Percentiles rank a stretch among this genome's conserved stretches.
phyloP scores from a whole-genome alignment of 2,888 invertebrate species.

The Caenorhabditis sp. region DNA sequence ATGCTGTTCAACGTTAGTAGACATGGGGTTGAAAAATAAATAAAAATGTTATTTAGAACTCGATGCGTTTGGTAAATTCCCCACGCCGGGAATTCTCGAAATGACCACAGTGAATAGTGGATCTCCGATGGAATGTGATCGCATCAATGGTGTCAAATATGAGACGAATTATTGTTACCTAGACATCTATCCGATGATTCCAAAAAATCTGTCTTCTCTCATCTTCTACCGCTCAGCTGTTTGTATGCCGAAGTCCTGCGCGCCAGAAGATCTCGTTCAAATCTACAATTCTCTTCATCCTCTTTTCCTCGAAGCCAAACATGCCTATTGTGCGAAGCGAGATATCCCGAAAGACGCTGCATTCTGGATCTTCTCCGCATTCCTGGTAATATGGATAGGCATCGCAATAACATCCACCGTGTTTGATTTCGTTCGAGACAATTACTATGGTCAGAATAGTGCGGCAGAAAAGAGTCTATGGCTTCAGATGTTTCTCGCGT shows the following conservation, averaged over 20 bases:
- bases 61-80: constrained; percentile 28
- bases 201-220: not conserved
- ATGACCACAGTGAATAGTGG: constrained; percentile 22
- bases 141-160: constrained; percentile 21
- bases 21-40: no score
- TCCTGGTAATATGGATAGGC: constrained; percentile 13
- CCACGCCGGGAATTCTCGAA: constrained; percentile 17
- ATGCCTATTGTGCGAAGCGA: constrained; percentile 12
- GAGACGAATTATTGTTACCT: constrained; percentile 34
- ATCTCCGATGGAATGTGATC: constrained; percentile 27
- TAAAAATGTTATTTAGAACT: constrained; percentile 11
- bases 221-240: constrained; percentile 25
- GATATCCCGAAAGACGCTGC: constrained; percentile 26
- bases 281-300: not conserved
- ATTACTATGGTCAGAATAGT: not conserved
- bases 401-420: constrained; percentile 13
- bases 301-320: constrained; percentile 18
- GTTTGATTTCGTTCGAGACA: constrained; percentile 14
- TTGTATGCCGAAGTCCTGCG: constrained; percentile 36
- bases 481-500: constrained; percentile 21
- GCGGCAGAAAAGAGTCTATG: not conserved
- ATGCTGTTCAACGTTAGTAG: constrained; percentile 24
- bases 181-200: not conserved
- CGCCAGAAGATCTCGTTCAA: not conserved
- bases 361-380: constrained; percentile 31